Percentiles rank a stretch among this genome's conserved stretches.
phyloP scores from a whole-genome alignment of 1,140 invertebrate species.

The Platorchestia sp. region DNA sequence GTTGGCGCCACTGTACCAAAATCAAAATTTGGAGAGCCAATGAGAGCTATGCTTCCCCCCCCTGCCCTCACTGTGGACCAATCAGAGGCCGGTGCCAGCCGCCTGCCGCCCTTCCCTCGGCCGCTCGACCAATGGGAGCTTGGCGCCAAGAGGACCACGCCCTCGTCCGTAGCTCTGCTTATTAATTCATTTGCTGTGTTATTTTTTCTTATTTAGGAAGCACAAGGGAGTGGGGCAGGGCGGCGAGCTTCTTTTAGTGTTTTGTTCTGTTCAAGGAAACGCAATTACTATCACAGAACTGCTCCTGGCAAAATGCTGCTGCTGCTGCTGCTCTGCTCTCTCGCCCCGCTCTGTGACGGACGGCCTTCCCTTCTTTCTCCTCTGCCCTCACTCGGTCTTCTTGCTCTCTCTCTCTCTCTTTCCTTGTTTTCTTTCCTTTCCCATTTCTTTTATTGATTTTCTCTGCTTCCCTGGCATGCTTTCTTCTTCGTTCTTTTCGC shows the following conservation, averaged over 20 bases:
- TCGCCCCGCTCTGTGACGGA: neutral
- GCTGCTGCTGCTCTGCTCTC: constrained; percentile 25
- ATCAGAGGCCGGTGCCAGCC: neutral
- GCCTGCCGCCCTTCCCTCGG: neutral
- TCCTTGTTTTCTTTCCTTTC: neutral
- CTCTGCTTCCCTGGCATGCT: no score
- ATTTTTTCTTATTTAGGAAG: constrained; percentile 47
- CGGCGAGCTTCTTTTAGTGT: constrained; percentile 41
- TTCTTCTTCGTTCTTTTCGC: no score
- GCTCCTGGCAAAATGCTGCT: constrained; percentile 44
- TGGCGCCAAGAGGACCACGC: constrained; percentile 35
- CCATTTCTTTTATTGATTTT: no score
- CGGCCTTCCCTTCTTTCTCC: no score
- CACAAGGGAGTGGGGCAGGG: neutral
- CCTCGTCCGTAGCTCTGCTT: constrained; percentile 27
- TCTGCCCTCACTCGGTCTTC: neutral
- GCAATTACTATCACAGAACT: constrained; percentile 42
- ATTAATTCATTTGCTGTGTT: constrained; percentile 46
- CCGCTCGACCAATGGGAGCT: constrained; percentile 31
- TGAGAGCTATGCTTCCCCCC: neutral
- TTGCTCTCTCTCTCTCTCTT: neutral
- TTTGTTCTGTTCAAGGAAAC: constrained; percentile 54
- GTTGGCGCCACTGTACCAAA: constrained; percentile 37
- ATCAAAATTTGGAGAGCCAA: constrained; percentile 5
- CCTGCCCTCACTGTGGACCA: neutral